phyloP scores from a whole-genome alignment of 2,888 invertebrate species.

The Toxonevra muliebris region DNA sequence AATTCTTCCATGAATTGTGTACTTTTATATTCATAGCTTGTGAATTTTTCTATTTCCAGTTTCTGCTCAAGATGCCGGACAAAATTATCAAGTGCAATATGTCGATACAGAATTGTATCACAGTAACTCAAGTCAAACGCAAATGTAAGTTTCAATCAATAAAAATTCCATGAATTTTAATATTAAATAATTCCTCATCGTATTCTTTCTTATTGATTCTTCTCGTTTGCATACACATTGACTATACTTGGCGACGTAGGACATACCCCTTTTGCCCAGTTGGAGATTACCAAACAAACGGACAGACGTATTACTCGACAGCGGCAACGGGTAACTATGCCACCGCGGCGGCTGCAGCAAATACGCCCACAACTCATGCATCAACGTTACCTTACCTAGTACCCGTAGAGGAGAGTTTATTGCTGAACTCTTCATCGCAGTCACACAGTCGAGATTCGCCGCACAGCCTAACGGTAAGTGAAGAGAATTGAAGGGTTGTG shows the following conservation, averaged over 20 bases:
- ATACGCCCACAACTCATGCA: slow-evolving; percentile 64
- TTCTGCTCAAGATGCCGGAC: slow-evolving; percentile 62
- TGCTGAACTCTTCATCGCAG: slow-evolving; percentile 68
- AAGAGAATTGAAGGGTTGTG: slow-evolving; percentile 4
- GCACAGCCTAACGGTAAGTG: slow-evolving; percentile 74
- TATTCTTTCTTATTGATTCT: background rate
- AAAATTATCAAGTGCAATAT: slow-evolving; percentile 77
- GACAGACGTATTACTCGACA: slow-evolving; percentile 74
- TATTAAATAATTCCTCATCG: background rate
- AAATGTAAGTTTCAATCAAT: slow-evolving; percentile 66
- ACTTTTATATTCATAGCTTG: background rate
- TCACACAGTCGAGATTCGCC: slow-evolving; percentile 72
- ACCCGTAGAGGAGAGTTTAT: slow-evolving; percentile 73
- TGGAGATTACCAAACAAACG: slow-evolving; percentile 68
- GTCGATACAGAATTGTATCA: slow-evolving; percentile 76
- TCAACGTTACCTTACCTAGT: slow-evolving; percentile 71
- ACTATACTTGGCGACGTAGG: slow-evolving; percentile 64
- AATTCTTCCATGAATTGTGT: too few species aligned
- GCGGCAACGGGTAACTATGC: slow-evolving; percentile 48
- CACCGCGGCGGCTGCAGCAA: slow-evolving; percentile 48
- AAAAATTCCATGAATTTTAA: slow-evolving; percentile 1
- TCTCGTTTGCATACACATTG: background rate
- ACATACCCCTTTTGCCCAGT: slow-evolving; percentile 82
- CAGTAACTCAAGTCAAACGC: slow-evolving; percentile 69
- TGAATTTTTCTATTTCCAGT: slow-evolving; percentile 50